A percentile compares a stretch with the other conserved stretches of the same genome.
Conservation (phyloP, 2,113 vertebrate genomes). For the Cariama cristata region DNA sequence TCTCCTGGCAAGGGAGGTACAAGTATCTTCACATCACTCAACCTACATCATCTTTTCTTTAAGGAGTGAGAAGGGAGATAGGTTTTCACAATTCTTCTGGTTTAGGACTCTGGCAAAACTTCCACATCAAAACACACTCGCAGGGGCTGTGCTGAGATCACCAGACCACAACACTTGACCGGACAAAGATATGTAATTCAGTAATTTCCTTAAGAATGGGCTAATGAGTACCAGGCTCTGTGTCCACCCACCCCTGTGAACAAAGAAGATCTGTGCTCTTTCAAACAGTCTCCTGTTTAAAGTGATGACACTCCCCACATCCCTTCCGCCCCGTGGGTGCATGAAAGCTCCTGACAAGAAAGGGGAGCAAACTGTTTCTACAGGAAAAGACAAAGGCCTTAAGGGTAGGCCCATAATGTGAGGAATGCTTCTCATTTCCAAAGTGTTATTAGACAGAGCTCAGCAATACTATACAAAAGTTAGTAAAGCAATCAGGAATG, state of each 20-base stretch:
- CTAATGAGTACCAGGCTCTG: background rate
- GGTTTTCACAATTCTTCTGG: background rate
- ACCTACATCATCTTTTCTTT: background rate
- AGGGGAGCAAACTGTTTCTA: background rate
- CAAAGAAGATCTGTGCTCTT: constrained; percentile 23
- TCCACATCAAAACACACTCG: background rate
- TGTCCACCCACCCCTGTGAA: constrained; percentile 24
- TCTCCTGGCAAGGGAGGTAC: background rate
- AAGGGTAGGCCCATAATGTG: background rate
- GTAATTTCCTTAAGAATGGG: constrained; percentile 33
- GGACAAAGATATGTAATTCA: background rate
- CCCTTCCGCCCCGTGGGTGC: background rate
- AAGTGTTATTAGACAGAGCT: background rate
- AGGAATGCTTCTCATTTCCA: background rate
- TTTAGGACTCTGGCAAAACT: background rate
- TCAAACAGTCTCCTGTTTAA: constrained; percentile 5
- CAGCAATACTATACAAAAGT: background rate
- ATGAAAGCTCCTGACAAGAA: background rate
- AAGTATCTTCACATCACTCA: background rate
- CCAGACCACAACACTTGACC: constrained; percentile 6
- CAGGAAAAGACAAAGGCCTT: background rate
- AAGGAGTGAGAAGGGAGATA: background rate
- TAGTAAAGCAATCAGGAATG: background rate
- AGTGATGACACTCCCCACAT: background rate
- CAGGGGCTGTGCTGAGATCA: constrained; percentile 5